phyloP scores from a whole-genome alignment of 35 echinoderm and acorn worm species.

The Nesometra sesokonis region DNA sequence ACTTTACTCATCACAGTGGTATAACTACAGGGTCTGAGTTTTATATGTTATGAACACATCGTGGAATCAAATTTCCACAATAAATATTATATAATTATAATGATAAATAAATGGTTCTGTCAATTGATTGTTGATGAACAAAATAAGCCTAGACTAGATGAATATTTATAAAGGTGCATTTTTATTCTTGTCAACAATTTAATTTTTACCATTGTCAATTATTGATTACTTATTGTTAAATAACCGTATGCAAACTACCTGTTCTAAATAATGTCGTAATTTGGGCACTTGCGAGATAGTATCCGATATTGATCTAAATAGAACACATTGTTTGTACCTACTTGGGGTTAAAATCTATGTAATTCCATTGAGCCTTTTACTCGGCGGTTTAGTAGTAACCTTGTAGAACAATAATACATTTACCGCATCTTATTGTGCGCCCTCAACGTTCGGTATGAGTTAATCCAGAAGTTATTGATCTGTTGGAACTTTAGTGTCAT shows the following conservation, averaged over 20 bases:
- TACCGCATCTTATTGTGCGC: neutral
- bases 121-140: neutral
- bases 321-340: neutral
- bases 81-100: no score
- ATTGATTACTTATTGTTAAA: neutral
- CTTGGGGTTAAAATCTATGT: neutral
- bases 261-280: neutral
- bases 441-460: neutral
- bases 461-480: neutral
- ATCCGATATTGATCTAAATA: neutral
- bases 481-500: neutral
- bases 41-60: no score
- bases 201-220: neutral
- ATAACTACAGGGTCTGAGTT: no score
- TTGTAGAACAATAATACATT: neutral
- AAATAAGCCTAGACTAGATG: neutral
- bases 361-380: neutral
- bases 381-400: neutral
- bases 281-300: neutral
- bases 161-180: neutral
- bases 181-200: neutral
- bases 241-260: neutral
- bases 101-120: no score
- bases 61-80: no score
- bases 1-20: no score